Percentiles rank a stretch among this genome's conserved stretches.
Conservation (phyloP, 1,140 invertebrate genomes). For the Grapholita molesta region DNA sequence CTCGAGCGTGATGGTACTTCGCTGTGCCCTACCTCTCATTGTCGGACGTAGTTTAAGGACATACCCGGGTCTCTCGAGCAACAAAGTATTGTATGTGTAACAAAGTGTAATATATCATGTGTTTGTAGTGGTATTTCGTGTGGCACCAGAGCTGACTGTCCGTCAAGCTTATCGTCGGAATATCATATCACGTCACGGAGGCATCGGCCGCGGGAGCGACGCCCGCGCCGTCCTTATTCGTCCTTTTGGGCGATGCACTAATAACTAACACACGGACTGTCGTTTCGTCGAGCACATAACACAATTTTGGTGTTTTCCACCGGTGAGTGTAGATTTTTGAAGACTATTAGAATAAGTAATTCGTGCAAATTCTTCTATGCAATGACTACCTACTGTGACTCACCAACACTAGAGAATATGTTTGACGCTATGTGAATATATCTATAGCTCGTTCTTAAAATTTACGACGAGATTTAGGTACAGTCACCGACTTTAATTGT, state of each 20-base stretch:
- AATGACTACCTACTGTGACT: too few relatives aligned
- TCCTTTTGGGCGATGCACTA: conserved; percentile 48
- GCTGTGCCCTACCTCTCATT: too few relatives aligned
- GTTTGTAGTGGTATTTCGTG: background rate
- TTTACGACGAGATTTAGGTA: too few relatives aligned
- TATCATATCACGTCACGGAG: conserved; percentile 30
- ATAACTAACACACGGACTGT: conserved; percentile 32
- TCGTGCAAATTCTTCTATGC: too few relatives aligned
- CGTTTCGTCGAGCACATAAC: background rate
- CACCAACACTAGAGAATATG: too few relatives aligned
- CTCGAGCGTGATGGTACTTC: too few relatives aligned
- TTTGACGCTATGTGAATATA: too few relatives aligned
- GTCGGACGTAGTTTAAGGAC: too few relatives aligned
- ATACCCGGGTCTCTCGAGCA: too few relatives aligned
- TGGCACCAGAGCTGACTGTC: conserved; percentile 29
- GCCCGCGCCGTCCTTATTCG: conserved; percentile 61
- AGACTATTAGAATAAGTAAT: background rate
- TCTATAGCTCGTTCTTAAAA: too few relatives aligned
- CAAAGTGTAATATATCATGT: background rate
- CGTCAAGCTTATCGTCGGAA: conserved; percentile 39
- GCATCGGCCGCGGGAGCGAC: conserved; percentile 46
- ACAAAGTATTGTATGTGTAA: conserved; percentile 21
- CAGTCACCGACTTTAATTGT: too few relatives aligned
- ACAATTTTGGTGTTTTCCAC: too few relatives aligned
- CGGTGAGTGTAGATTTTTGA: background rate